phyloP scores from a whole-genome alignment of 2,888 invertebrate genomes.

The Microctonus hyperodae region DNA sequence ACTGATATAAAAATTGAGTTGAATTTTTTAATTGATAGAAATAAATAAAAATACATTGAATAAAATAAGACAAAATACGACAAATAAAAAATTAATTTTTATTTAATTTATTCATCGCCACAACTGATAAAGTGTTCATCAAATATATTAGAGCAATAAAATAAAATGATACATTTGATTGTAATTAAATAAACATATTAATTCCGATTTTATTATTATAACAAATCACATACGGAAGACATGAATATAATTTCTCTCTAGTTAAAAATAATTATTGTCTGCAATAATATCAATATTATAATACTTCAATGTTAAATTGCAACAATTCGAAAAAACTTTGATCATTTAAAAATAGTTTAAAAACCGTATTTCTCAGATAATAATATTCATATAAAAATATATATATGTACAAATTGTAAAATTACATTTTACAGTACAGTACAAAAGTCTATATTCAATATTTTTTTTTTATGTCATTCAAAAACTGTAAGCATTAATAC shows the following conservation, averaged over 20 bases:
- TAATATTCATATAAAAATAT: background rate
- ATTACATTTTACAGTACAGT: background rate
- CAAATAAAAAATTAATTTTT: background rate
- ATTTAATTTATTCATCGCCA: background rate
- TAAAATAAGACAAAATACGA: background rate
- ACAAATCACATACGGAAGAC: background rate
- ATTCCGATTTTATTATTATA: background rate
- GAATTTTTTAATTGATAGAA: constrained; percentile 15
- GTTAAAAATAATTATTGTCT: too few relatives aligned
- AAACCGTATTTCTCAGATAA: background rate
- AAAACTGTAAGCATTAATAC: background rate
- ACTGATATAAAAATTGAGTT: background rate
- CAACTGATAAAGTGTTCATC: background rate
- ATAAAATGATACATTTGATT: background rate
- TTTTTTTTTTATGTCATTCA: background rate
- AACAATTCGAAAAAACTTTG: background rate
- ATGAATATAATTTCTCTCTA: background rate
- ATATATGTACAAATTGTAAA: background rate
- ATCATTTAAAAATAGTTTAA: background rate
- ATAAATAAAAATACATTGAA: constrained; percentile 24
- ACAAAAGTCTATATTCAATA: background rate
- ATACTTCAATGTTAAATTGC: background rate
- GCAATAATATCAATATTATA: background rate
- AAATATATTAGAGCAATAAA: background rate
- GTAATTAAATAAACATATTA: background rate